Evolutionary conservation across 2,888 invertebrate genomes (phyloP), one percentile per base, ranked within the genome.

Genomic region (Mythimna ferrago): DNA sequence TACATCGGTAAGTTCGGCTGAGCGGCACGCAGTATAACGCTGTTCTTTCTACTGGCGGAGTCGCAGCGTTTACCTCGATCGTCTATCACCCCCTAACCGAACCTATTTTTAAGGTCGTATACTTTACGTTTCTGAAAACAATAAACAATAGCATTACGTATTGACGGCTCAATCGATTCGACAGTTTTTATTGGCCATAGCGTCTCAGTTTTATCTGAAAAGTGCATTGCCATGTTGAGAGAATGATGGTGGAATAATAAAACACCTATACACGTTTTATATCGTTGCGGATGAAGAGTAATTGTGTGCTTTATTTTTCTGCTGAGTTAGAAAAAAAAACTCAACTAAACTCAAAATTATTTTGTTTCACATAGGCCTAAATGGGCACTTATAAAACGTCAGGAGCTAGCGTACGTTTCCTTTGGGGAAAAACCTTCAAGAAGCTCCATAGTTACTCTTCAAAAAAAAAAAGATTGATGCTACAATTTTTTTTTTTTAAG

Each of bases 191-290:
- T 94, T 92, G 92, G 89, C 71, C 35, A 21, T 80, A 67, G 63
- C 79, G 76, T 83, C 84, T 88, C 85, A 87, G 86, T 89, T 90
- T 90, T 89, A 92, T 93, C 89, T 87, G 87, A 86, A 87, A 89
- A 94, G 94, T 95, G 94, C 94, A 92, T 88, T 91, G 90, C 92
- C 91, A 86, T 94, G 95, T 94, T 90, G 85, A 75, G 70, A 66
- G 86, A 92, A 92, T 89, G 91, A 89, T 84, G 78, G 80, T 53
- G 65, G 92, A 92, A 94, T 92, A 93, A 92, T 94, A 94, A 94
- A 94, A 93, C 87, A 91, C 85, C 88, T 86, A 90, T 91, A 90
- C 88, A 88, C 87, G 84, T 93, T 94, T 93, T 93, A 93, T 92
- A 87, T 82, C 79, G 87, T 86, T 87, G 81, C 78, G 71, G 64